phyloP scores from a whole-genome alignment of 2,888 invertebrate genomes.

The Heterodera filipjevi region DNA sequence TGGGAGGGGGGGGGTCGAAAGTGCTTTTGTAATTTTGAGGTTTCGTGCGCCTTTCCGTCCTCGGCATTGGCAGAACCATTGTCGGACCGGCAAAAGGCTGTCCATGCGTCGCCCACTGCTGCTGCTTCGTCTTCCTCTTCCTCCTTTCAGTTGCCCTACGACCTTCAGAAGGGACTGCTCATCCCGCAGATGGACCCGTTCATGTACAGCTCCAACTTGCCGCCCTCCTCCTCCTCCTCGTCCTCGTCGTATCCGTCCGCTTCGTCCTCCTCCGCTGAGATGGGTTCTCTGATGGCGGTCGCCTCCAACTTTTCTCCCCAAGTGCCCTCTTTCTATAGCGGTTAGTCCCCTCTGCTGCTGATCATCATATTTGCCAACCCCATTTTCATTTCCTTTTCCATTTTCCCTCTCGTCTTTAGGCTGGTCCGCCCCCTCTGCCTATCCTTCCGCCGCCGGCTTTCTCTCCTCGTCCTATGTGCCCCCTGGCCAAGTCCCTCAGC shows the following conservation, averaged over 20 bases:
- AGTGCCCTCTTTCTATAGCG: not conserved
- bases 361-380: no score
- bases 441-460: not conserved
- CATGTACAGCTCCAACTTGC: not conserved
- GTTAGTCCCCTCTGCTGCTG: no score
- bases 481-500: not conserved
- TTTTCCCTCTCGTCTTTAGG: not conserved
- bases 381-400: not conserved
- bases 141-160: slow-evolving; percentile 1
- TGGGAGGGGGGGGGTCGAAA: not conserved
- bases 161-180: not conserved
- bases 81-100: not conserved
- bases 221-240: not conserved
- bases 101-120: not conserved
- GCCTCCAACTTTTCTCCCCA: not conserved
- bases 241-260: not conserved
- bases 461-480: slow-evolving; percentile 5
- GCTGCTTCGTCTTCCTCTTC: not conserved
- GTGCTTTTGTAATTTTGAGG: not conserved
- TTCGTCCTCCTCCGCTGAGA: not conserved
- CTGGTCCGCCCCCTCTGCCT: not conserved
- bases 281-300: slow-evolving; percentile 13
- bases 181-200: not conserved
- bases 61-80: not conserved
- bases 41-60: not conserved